Evolutionary conservation across 2,113 vertebrate species (phyloP).

Genomic region (Seriola rivoliana): DNA sequence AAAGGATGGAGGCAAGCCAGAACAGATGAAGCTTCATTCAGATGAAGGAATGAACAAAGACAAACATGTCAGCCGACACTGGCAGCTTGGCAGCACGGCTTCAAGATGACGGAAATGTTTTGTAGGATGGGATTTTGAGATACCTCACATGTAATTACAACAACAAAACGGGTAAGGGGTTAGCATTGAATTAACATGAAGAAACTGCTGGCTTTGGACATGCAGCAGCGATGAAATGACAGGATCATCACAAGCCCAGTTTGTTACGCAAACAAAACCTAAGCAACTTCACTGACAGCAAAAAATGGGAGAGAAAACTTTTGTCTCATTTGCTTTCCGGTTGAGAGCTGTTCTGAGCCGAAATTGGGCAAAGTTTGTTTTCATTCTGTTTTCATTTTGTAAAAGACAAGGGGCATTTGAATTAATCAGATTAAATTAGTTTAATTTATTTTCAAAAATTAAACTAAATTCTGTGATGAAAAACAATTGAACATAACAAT

Average conservation of each 20-base stretch:
- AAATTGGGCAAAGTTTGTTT: background rate
- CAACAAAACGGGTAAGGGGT: slow-evolving; percentile 10
- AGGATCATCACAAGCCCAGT: slow-evolving; percentile 18
- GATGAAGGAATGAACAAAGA: slow-evolving; percentile 63
- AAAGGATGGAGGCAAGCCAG: slow-evolving; percentile 58
- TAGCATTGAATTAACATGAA: slow-evolving; percentile 1
- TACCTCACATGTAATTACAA: slow-evolving; percentile 52
- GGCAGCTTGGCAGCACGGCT: slow-evolving; percentile 35
- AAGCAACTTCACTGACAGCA: background rate
- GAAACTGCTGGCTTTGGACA: slow-evolving; percentile 14
- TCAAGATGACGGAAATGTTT: slow-evolving; percentile 52
- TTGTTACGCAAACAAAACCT: slow-evolving; percentile 35
- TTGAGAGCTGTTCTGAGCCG: background rate
- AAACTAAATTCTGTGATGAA: background rate
- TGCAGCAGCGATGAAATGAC: background rate
- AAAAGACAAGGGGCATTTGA: background rate
- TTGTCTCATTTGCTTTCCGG: background rate
- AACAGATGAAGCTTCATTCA: slow-evolving; percentile 51
- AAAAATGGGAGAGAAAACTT: background rate
- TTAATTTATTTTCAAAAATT: background rate
- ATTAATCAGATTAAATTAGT: background rate
- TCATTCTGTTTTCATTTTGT: background rate
- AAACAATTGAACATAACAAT: background rate
- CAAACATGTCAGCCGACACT: slow-evolving; percentile 62
- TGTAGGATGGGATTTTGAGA: slow-evolving; percentile 47